phyloP scores from a whole-genome alignment of 2,888 invertebrate genomes.

The Entomobrya multifasciata region DNA sequence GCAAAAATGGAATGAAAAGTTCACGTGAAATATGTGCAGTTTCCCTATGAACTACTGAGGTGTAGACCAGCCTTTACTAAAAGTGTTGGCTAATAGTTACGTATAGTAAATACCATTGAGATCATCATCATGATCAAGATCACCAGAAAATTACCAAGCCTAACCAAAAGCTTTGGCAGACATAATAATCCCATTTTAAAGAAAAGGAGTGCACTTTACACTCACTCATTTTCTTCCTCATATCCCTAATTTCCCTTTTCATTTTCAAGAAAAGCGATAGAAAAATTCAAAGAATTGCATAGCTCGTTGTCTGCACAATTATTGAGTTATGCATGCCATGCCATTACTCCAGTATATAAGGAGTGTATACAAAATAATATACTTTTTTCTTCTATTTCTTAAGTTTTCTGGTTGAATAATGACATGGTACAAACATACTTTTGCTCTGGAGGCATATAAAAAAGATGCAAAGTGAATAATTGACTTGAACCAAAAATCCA shows the following conservation, averaged over 20 bases:
- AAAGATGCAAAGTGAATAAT: constrained; percentile 55
- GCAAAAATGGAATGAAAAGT: no score
- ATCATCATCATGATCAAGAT: background rate
- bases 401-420: background rate
- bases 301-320: constrained; percentile 55
- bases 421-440: background rate
- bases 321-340: constrained; percentile 43
- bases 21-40: no score
- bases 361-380: no score
- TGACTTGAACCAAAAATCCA: constrained; percentile 63
- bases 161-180: background rate
- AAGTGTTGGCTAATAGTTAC: constrained; percentile 57
- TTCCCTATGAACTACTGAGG: no score
- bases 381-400: background rate
- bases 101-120: background rate
- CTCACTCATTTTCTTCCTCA: background rate
- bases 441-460: constrained; percentile 28
- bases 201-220: constrained; percentile 8
- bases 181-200: constrained; percentile 19
- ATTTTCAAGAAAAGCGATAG: background rate
- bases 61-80: no score
- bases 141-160: constrained; percentile 14
- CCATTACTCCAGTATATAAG: no score
- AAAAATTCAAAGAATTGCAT: constrained; percentile 61
- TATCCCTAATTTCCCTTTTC: constrained; percentile 8